A percentile compares a stretch with the other conserved stretches of the same genome.
Conservation (phyloP, 2,113 vertebrate genomes). For the Gymnorhina tibicen region DNA sequence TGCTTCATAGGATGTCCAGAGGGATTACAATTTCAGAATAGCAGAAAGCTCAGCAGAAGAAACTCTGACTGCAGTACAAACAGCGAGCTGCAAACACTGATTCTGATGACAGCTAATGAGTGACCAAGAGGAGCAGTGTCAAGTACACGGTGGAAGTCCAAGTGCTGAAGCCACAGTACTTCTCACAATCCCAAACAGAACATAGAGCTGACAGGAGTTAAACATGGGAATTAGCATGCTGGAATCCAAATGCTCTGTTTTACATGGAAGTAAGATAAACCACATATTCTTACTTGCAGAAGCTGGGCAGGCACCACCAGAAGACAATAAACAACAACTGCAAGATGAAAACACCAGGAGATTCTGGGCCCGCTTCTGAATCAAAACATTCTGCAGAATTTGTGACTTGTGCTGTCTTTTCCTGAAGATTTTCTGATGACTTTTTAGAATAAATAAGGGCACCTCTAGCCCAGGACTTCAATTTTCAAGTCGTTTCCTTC, state of each 20-base stretch:
- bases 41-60: background rate
- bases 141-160: background rate
- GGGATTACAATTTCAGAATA: background rate
- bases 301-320: background rate
- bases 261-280: background rate
- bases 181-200: background rate
- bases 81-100: background rate
- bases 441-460: background rate
- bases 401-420: background rate
- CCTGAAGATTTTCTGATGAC: background rate
- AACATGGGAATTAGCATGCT: accelerated
- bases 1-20: background rate
- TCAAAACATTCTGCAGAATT: background rate
- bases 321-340: background rate
- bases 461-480: background rate
- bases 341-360: background rate
- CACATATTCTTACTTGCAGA: background rate
- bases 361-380: background rate
- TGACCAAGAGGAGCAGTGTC: background rate
- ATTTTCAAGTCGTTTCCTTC: background rate
- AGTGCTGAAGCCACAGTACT: background rate
- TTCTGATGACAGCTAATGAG: background rate
- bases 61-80: background rate
- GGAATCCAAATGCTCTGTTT: background rate
- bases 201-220: background rate